These are phyloP conservation scores for Aurelia coerulea DNA, from an alignment of 30 jellyfish, hydroid and myxozoan species.

Conservation along the genomic window DNA sequence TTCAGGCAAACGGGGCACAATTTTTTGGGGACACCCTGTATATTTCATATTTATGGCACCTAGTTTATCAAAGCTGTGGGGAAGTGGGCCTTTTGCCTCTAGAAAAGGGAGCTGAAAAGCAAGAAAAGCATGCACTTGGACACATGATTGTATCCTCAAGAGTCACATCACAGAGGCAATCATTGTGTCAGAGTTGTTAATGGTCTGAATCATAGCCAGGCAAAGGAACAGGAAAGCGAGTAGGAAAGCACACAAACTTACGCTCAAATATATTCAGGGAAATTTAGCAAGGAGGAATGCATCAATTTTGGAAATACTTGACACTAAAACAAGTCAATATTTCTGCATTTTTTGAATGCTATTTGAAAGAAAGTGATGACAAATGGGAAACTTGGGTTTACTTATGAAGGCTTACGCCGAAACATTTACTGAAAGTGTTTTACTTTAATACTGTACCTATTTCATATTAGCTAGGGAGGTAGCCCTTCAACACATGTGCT, in stretches of 20 bases:
- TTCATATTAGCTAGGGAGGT: no score
- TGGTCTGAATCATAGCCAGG: not conserved
- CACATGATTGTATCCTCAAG: constrained; percentile 2
- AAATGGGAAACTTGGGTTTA: no score
- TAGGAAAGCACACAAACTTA: no score
- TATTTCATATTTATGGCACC: no score
- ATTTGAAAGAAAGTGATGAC: not conserved
- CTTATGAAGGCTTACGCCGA: no score
- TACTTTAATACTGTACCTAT: no score
- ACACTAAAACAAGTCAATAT: constrained; percentile 42
- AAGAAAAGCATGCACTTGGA: constrained; percentile 17
- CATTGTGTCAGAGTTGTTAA: constrained; percentile 29
- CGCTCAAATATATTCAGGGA: not conserved
- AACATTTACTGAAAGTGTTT: no score
- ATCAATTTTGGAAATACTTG: constrained; percentile 32
- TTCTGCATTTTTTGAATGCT: constrained; percentile 19
- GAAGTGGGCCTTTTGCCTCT: not conserved
- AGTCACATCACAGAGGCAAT: constrained; percentile 25
- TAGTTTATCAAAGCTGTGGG: constrained; percentile 28
- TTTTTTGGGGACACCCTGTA: no score
- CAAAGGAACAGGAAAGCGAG: not conserved
- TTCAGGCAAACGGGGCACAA: no score
- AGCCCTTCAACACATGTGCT: no score
- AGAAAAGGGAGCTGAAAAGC: constrained; percentile 5
- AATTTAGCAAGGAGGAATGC: not conserved